These are phyloP conservation scores for Dichetophora obliterata DNA, from an alignment of 2,888 invertebrate genomes.

Conservation along the genomic window DNA sequence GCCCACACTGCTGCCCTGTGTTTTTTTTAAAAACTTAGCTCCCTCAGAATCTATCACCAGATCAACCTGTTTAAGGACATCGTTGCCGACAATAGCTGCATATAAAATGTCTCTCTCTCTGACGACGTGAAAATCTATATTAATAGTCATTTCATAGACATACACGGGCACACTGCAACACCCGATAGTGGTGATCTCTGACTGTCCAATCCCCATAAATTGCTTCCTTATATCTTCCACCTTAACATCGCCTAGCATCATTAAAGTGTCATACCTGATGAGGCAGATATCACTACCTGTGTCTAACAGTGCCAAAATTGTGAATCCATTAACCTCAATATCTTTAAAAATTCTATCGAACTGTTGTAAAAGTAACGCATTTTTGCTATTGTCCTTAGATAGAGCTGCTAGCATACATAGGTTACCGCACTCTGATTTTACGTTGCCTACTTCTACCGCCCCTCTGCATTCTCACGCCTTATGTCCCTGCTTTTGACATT, in stretches of 20 bases:
- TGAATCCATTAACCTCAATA: neutral
- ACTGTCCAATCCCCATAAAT: too few species aligned
- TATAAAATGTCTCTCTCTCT: too few species aligned
- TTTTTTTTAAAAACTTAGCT: too few species aligned
- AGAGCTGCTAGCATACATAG: neutral
- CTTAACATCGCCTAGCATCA: too few species aligned
- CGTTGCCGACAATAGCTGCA: too few species aligned
- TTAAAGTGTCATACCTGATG: too few species aligned
- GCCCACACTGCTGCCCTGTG: too few species aligned
- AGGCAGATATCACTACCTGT: too few species aligned
- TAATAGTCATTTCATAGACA: conserved; percentile 26
- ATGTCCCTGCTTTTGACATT: neutral
- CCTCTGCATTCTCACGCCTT: neutral
- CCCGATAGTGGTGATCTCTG: conserved; percentile 37
- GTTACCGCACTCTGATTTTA: neutral
- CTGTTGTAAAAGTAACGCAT: neutral
- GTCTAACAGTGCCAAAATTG: neutral
- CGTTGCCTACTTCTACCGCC: neutral
- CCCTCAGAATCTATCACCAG: too few species aligned
- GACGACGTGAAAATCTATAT: conserved; percentile 41
- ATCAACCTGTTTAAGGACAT: too few species aligned
- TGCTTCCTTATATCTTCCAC: too few species aligned
- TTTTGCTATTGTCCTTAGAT: neutral
- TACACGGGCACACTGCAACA: conserved; percentile 23
- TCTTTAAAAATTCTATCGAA: neutral